A percentile compares a stretch with the other conserved stretches of the same genome.
These are phyloP conservation scores for Acinonyx jubatus DNA, from an alignment of 2,113 vertebrate genomes.

Conservation along the genomic window DNA sequence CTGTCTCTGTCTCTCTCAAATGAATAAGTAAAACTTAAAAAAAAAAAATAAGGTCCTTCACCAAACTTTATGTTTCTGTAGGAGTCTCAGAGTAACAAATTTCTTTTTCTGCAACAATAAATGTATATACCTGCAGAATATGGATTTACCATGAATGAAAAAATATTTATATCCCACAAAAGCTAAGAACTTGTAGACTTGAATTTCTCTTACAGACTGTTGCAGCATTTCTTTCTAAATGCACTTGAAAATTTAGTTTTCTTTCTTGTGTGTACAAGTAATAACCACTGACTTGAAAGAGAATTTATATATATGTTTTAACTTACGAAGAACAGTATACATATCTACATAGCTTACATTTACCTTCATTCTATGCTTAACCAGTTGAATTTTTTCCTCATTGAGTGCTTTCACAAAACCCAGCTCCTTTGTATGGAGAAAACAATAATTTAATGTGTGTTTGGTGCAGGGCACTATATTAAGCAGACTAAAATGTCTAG, in stretches of 20 bases:
- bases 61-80: background rate
- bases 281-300: background rate
- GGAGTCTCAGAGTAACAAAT: background rate
- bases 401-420: background rate
- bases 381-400: background rate
- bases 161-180: constrained; percentile 1
- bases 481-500: background rate
- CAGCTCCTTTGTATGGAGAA: background rate
- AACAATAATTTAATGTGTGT: background rate
- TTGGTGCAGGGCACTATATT: background rate
- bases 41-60: background rate
- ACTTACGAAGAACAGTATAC: background rate
- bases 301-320: background rate
- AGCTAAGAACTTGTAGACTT: background rate
- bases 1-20: background rate
- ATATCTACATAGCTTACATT: background rate
- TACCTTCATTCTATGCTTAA: background rate
- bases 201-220: background rate
- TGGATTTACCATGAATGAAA: background rate
- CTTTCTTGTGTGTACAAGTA: background rate
- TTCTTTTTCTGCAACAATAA: background rate
- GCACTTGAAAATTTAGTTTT: background rate
- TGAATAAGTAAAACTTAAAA: background rate
- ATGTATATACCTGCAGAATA: background rate
- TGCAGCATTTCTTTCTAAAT: background rate